A percentile compares a stretch with the other conserved stretches of the same genome.
Evolutionary conservation across 1,140 invertebrate species (phyloP).

Genomic region (Drosophila oshimai): DNA sequence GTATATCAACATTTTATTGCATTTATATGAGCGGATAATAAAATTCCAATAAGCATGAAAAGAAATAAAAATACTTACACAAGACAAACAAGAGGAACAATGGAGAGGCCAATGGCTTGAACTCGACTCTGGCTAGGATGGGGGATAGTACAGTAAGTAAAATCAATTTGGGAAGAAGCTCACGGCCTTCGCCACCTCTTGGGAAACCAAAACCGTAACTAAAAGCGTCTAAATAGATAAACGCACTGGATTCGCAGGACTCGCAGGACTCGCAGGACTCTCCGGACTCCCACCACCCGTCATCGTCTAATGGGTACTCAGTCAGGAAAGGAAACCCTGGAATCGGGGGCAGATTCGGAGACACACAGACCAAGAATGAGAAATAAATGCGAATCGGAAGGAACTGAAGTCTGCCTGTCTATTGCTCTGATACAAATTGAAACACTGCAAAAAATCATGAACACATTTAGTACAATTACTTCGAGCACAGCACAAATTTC

Average conservation of each 20-base stretch:
- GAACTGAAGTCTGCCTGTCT: slow-evolving; percentile 10
- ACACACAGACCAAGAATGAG: neutral
- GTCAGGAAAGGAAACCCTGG: slow-evolving; percentile 17
- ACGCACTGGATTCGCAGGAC: slow-evolving; percentile 28
- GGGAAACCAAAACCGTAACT: slow-evolving; percentile 62
- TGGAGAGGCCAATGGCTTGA: neutral
- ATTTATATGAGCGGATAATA: slow-evolving; percentile 78
- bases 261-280: neutral
- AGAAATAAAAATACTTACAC: slow-evolving; percentile 73
- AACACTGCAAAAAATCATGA: slow-evolving; percentile 30
- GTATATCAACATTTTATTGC: slow-evolving; percentile 64
- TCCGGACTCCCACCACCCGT: neutral
- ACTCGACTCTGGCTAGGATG: neutral
- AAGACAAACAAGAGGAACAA: slow-evolving; percentile 54
- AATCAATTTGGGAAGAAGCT: slow-evolving; percentile 54
- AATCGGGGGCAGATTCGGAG: neutral
- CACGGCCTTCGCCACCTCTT: slow-evolving; percentile 2
- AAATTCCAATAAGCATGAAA: slow-evolving; percentile 76
- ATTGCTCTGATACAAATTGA: slow-evolving; percentile 23
- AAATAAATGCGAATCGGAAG: neutral
- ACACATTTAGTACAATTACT: too few species aligned
- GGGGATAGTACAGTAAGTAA: slow-evolving; percentile 6
- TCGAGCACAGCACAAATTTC: too few species aligned
- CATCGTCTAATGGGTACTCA: slow-evolving; percentile 69
- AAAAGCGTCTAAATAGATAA: slow-evolving; percentile 77